phyloP scores from a whole-genome alignment of 2,888 invertebrate species.

The Cantharis rufa region DNA sequence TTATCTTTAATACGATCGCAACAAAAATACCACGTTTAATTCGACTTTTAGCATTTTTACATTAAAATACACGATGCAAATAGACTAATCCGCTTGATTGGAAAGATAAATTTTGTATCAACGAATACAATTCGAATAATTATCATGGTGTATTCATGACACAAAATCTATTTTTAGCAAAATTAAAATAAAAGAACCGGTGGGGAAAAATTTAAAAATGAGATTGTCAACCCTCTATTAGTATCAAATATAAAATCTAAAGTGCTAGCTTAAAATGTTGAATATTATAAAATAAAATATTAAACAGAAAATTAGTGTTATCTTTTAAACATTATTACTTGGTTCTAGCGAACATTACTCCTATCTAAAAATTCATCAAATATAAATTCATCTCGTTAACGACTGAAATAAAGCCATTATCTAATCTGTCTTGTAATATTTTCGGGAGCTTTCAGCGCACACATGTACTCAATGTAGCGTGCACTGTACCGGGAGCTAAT shows the following conservation, averaged over 20 bases:
- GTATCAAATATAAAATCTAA: neutral
- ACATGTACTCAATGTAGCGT: constrained; percentile 34
- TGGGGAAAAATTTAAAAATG: neutral
- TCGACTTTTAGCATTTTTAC: neutral
- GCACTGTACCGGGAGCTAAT: constrained; percentile 25
- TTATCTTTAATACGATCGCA: neutral
- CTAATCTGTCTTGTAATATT: constrained; percentile 36
- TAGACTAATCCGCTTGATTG: neutral
- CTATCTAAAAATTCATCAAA: constrained; percentile 8
- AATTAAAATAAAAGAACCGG: neutral
- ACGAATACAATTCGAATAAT: neutral
- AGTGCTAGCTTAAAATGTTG: neutral
- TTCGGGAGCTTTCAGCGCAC: constrained; percentile 31
- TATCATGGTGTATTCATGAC: neutral
- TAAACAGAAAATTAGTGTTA: neutral
- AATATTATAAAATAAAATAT: neutral
- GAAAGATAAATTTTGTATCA: neutral
- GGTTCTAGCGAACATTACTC: neutral
- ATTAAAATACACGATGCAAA: neutral
- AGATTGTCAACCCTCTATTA: neutral
- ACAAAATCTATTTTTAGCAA: neutral
- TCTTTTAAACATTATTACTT: neutral
- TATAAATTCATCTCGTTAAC: constrained; percentile 29
- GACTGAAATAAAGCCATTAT: constrained; percentile 35
- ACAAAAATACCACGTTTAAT: neutral